Conservation (phyloP, 2,113 vertebrate species). For the Ginglymostoma cirratum region DNA sequence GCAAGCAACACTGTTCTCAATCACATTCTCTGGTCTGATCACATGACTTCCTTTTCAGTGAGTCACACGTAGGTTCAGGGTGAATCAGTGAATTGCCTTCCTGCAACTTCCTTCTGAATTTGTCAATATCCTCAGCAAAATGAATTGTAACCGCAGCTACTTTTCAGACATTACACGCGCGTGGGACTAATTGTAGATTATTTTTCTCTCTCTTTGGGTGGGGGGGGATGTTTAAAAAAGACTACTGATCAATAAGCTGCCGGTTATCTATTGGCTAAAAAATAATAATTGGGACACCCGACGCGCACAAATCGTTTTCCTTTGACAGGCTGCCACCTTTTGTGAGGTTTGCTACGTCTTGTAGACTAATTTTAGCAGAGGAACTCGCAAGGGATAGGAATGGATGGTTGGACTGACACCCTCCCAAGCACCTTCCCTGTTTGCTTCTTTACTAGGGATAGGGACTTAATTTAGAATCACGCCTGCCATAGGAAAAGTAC, state of each 20-base stretch:
- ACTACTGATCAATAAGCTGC: neutral
- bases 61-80: slow-evolving; percentile 58
- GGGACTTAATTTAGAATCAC: neutral
- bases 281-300: neutral
- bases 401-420: slow-evolving; percentile 36
- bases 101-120: slow-evolving; percentile 33
- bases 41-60: slow-evolving; percentile 67
- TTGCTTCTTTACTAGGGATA: slow-evolving; percentile 14
- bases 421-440: no score
- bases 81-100: slow-evolving; percentile 53
- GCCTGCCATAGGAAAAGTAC: no score
- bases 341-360: neutral
- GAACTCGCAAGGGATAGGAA: neutral
- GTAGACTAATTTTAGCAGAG: neutral
- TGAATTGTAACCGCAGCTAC: neutral
- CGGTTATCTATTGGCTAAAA: neutral
- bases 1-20: slow-evolving; percentile 56
- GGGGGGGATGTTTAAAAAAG: neutral
- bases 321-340: neutral
- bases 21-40: slow-evolving; percentile 53
- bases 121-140: neutral
- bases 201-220: neutral
- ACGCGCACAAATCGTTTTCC: neutral
- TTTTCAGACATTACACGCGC: neutral
- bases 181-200: neutral